Evolutionary conservation across 2,888 invertebrate genomes (phyloP), one percentile per base, ranked within the genome.

Genomic region (Nudaria mundana): DNA sequence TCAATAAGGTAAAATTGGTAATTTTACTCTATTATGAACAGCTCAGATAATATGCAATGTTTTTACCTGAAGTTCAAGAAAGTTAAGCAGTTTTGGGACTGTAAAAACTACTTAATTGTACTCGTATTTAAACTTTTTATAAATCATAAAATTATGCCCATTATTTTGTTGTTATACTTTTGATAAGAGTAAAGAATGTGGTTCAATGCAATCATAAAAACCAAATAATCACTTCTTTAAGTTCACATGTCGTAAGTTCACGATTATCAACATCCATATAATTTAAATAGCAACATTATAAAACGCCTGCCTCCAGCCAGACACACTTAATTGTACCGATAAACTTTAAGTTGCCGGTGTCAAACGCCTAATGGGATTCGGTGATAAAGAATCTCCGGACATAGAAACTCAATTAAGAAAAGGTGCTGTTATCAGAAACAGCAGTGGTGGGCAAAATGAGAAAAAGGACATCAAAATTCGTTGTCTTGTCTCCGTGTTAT

Each of bases 401-500:
- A 88, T 74, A 69, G 82, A 80, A 84, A 81, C 65, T 81, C 85
- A 85, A 86, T 87, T 87, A 87, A 77, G 76, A 63, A 76, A 77
- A 77, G 81, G 77, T 74, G 56, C 71, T 63, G 73, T 84, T 86
- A 87, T 85, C 84, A 78, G 71, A 63, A 73, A 71, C 71, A 66
- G 67, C 66, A 66, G 70, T 66, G 71, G 68, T 66, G 64, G 49
- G 52, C 40, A 63, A 70, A 78, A 79, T 71, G 72, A 66, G 71
- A 66, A 72, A 74, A 77, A 76, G 70, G 69, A 76, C 73, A 65
- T 54, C 44, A 50, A 64, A 66, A 76, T 70, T 71, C 61, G 30
- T 43, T 42, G 42, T 68, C 71, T 75, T 73, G 67, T 20, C 20
- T 20, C 73, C 48, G 57, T 71, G 78, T 86, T 86, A 85, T 85